Base-by-base conservation (phyloP, 2,113 vertebrate genomes). In the Salvator merianae region DNA sequence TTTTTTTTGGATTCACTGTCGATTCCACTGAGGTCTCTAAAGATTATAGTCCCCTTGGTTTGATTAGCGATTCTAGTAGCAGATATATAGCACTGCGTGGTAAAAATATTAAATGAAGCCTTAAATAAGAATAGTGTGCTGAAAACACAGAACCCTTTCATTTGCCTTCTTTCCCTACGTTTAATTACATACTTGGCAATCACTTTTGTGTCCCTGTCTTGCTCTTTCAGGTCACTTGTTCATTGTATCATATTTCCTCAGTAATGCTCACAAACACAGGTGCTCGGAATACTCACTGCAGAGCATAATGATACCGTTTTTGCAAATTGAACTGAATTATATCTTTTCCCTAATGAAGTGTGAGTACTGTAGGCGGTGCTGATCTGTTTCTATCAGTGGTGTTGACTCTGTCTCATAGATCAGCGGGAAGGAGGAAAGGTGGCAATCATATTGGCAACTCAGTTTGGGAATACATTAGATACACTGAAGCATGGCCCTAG, bases 261-360 rank as follows among this genome's bases (percentile, higher is more conserved):
- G 10, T 66, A n/a, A 53, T 0, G 0, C 68, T 88, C 87, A 75
- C 55, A 69, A 70, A 84, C 82, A 83, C 1, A 0, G 91, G 91
- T 91, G 81, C 84, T 88, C 36, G 71, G 40, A 72, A 85, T 84
- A 82, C 68, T 89, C 72, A 63, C 89, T 86, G 43, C 74, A 88
- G 70, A 66, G 75, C 66, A 18, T 89, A 91, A 92, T 85, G 84
- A 69, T 77, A 68, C 10, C 24, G 5, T 72, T 89, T 87, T 75
- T 69, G 69, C 79, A 76, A 83, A 85, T 91, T 81, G 88, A 89
- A 79, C 86, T 89, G 79, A 69, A 81, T 86, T 89, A 32, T n/a
- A 81, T 86, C 47, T 0, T 84, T 73, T 36, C 5, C 8, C 13
- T 72, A 73, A 83, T 62, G 77, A 34, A 13, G 55, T 88, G 55